These are phyloP conservation scores for Sciurus niger DNA, from an alignment of 2,113 vertebrate species.

Conservation along the genomic window DNA sequence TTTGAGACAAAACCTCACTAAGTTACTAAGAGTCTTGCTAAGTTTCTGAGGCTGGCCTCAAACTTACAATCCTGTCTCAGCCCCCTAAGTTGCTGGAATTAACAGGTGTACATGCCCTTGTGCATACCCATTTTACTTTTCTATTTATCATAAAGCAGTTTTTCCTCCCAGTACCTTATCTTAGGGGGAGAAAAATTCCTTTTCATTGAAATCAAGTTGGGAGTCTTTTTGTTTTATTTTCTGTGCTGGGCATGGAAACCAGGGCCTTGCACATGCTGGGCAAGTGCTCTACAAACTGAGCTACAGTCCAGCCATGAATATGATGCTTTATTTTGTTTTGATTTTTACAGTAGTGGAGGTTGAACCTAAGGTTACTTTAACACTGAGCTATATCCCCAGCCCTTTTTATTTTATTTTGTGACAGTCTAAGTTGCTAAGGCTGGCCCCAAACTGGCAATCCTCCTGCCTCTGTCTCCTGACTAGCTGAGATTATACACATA, in stretches of 20 bases:
- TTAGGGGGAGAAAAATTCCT: background rate
- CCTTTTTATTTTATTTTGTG: background rate
- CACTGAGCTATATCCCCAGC: background rate
- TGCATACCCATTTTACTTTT: background rate
- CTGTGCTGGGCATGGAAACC: background rate
- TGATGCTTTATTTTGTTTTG: background rate
- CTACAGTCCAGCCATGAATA: background rate
- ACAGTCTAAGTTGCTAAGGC: background rate
- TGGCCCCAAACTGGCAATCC: background rate
- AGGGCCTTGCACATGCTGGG: background rate
- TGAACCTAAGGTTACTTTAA: background rate
- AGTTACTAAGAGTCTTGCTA: no score
- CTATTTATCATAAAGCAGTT: background rate
- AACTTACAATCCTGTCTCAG: no score
- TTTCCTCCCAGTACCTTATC: background rate
- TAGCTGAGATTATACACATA: no score
- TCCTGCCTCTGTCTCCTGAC: background rate
- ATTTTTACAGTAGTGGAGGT: background rate
- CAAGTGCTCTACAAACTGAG: background rate
- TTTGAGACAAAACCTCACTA: no score
- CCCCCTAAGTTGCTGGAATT: no score
- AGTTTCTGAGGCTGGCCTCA: no score
- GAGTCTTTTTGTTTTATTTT: background rate
- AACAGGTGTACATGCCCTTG: no score
- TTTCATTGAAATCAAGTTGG: background rate